Conservation (phyloP, 2,113 vertebrate species). For the cat (Felis catus) region F.catus_Fca126_mat1.0 CM031415.1:201230501-201231000, state of each 20-base stretch:
- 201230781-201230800: background rate
- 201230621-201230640: fast-evolving
- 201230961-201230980: no score
- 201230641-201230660: no score
- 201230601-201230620: fast-evolving
- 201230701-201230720: no score
- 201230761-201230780: fast-evolving
- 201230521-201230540: no score
- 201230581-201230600: background rate
- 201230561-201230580: background rate
- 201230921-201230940: background rate
- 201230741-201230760: no score
- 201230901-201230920: background rate
- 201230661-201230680: no score
- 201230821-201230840: background rate
- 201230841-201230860: background rate
- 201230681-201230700: no score
- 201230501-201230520: fast-evolving
- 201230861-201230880: background rate
- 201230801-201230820: background rate
- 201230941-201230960: background rate
- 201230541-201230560: background rate
- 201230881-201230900: background rate
- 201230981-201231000: background rate
- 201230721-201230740: no score